Percentiles rank a stretch among this genome's conserved stretches.
Evolutionary conservation across 53 echinoderm and acorn worm genomes (phyloP).

Genomic region (Holothuria scabra): DNA sequence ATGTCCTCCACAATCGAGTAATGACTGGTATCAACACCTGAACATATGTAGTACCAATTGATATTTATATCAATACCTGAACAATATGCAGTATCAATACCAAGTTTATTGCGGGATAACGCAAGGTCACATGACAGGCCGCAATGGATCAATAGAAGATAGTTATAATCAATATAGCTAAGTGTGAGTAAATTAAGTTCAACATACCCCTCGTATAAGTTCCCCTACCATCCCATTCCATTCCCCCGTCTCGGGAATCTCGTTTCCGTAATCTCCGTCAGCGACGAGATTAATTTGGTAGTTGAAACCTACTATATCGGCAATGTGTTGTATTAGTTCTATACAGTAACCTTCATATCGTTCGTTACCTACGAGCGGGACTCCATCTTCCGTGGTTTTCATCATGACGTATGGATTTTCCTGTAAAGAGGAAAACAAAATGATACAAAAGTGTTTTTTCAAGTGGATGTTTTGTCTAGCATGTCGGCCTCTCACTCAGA

Average conservation of each 20-base stretch:
- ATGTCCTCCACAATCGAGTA: too few species aligned
- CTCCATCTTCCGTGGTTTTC: slow-evolving; percentile 56
- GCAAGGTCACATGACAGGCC: too few species aligned
- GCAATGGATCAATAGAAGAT: too few species aligned
- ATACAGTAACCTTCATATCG: slow-evolving; percentile 88
- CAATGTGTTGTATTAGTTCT: slow-evolving; percentile 70
- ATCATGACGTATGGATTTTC: slow-evolving; percentile 87
- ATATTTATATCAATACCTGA: too few species aligned
- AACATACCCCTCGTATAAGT: slow-evolving; percentile 75
- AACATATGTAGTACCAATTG: too few species aligned
- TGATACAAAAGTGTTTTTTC: too few species aligned
- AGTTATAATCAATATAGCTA: too few species aligned
- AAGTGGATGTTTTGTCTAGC: neutral
- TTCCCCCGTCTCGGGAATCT: slow-evolving; percentile 50
- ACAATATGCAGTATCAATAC: too few species aligned
- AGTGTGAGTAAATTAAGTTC: too few species aligned
- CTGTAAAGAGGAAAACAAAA: slow-evolving; percentile 47
- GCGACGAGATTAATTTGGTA: slow-evolving; percentile 76
- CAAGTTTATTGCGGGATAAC: too few species aligned
- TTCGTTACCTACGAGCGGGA: slow-evolving; percentile 67
- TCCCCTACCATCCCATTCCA: slow-evolving; percentile 98
- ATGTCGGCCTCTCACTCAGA: too few species aligned
- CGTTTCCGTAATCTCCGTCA: slow-evolving; percentile 84
- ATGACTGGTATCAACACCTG: too few species aligned
- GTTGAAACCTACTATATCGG: slow-evolving; percentile 74